Evolutionary conservation across 1,140 invertebrate species (phyloP).

Genomic region (Pseudomyrmex cubaensis): DNA sequence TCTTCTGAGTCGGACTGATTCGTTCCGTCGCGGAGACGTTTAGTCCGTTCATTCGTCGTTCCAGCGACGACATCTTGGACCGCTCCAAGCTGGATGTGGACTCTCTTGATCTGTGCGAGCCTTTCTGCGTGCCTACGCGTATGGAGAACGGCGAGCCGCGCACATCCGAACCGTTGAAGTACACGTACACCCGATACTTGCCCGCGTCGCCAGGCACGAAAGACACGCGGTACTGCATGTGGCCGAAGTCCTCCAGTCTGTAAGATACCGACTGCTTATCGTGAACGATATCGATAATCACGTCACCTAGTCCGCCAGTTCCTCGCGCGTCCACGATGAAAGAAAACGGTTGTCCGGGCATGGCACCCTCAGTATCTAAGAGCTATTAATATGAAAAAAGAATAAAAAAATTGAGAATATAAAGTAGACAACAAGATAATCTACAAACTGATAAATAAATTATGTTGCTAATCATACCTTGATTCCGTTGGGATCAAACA

Average conservation of each 20-base stretch:
- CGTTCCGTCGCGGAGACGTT: constrained; percentile 73
- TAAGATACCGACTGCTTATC: constrained; percentile 94
- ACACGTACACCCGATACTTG: constrained; percentile 96
- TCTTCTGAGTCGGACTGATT: constrained; percentile 75
- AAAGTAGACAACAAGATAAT: background rate
- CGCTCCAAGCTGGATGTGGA: constrained; percentile 78
- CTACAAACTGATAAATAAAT: background rate
- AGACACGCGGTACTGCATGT: constrained; percentile 93
- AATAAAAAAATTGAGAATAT: constrained; percentile 22
- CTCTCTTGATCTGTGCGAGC: constrained; percentile 83
- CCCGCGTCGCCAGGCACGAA: constrained; percentile 96
- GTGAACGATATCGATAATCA: constrained; percentile 95
- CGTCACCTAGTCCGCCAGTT: constrained; percentile 94
- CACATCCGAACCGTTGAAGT: constrained; percentile 98
- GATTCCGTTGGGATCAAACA: constrained; percentile 97
- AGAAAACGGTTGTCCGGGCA: constrained; percentile 91
- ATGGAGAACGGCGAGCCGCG: constrained; percentile 94
- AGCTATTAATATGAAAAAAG: constrained; percentile 81
- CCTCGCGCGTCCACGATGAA: constrained; percentile 94
- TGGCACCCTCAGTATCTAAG: constrained; percentile 90
- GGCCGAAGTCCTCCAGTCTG: constrained; percentile 92
- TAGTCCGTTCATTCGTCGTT: constrained; percentile 82
- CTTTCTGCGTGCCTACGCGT: constrained; percentile 89
- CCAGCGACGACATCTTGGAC: constrained; percentile 78
- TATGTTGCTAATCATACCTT: constrained; percentile 85